Percentiles rank a stretch among this genome's conserved stretches.
phyloP scores from a whole-genome alignment of 2,797 vertebrate species.

The Falco novaeseelandiae region DNA sequence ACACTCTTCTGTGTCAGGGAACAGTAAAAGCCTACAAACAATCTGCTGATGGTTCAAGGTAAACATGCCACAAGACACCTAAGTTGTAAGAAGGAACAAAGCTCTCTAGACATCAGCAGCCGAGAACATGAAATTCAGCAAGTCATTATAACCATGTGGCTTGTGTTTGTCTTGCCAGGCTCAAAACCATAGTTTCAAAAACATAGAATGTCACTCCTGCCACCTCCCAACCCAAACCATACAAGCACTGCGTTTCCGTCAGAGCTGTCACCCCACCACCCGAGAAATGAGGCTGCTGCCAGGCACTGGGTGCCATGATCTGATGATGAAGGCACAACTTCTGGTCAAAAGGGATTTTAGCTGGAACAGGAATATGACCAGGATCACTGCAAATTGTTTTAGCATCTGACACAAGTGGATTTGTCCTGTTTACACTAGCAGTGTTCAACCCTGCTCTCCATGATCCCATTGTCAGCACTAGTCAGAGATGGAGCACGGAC shows the following conservation, averaged over 20 bases:
- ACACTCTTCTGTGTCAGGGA: not conserved
- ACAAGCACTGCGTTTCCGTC: accelerated
- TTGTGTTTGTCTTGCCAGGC: not conserved
- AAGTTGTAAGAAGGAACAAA: not conserved
- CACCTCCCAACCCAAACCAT: not conserved
- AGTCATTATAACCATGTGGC: not conserved
- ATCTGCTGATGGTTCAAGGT: not conserved
- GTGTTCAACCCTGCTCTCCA: not conserved
- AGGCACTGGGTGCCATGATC: not conserved
- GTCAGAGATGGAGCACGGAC: accelerated
- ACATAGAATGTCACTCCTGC: not conserved
- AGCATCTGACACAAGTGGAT: not conserved
- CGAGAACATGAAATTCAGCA: not conserved
- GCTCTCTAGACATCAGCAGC: not conserved
- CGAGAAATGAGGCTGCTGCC: not conserved
- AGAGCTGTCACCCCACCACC: accelerated
- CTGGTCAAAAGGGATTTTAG: not conserved
- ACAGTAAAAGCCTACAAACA: not conserved
- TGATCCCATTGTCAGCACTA: not conserved
- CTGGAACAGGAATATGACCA: not conserved
- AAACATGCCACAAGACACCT: not conserved
- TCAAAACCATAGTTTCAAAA: not conserved
- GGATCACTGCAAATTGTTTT: not conserved
- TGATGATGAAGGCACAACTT: not conserved
- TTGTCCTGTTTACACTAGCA: not conserved